Evolutionary conservation across 2,888 invertebrate species (phyloP).

Genomic region (Ectemnius lituratus): DNA sequence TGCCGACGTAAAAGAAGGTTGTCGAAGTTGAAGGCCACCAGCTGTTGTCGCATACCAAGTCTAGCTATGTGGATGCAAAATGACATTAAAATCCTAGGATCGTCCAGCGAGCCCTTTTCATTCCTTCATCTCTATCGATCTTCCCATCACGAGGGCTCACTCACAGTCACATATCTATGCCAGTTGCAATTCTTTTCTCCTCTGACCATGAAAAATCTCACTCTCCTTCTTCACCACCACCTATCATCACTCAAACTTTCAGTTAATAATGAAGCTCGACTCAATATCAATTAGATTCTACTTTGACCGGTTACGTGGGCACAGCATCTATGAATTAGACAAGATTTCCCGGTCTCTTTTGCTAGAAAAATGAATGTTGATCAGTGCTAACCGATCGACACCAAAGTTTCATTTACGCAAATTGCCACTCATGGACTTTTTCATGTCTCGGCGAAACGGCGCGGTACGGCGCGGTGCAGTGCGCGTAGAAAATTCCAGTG

Average conservation of each 20-base stretch:
- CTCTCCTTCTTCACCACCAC: too few species aligned
- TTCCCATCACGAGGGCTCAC: too few species aligned
- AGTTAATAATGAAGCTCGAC: too few species aligned
- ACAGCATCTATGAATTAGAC: too few species aligned
- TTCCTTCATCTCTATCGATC: background rate
- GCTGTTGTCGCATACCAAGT: conserved; percentile 82
- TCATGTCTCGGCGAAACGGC: conserved; percentile 58
- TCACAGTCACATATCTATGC: too few species aligned
- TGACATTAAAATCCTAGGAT: conserved; percentile 70
- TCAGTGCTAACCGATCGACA: conserved; percentile 25
- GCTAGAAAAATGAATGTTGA: too few species aligned
- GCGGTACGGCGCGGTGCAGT: conserved; percentile 36
- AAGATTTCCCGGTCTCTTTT: too few species aligned
- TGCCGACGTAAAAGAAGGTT: conserved; percentile 84
- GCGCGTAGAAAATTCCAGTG: conserved; percentile 58
- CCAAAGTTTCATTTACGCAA: conserved; percentile 60
- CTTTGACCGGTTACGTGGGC: too few species aligned
- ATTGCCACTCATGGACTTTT: conserved; percentile 64
- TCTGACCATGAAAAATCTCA: too few species aligned
- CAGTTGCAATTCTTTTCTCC: too few species aligned
- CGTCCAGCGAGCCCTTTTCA: background rate
- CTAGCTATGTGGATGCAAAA: conserved; percentile 80
- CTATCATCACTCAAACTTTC: too few species aligned
- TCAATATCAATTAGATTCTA: too few species aligned
- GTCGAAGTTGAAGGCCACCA: conserved; percentile 83